Evolutionary conservation across 2,888 invertebrate species (phyloP).

Genomic region (Auanema sp.): DNA sequence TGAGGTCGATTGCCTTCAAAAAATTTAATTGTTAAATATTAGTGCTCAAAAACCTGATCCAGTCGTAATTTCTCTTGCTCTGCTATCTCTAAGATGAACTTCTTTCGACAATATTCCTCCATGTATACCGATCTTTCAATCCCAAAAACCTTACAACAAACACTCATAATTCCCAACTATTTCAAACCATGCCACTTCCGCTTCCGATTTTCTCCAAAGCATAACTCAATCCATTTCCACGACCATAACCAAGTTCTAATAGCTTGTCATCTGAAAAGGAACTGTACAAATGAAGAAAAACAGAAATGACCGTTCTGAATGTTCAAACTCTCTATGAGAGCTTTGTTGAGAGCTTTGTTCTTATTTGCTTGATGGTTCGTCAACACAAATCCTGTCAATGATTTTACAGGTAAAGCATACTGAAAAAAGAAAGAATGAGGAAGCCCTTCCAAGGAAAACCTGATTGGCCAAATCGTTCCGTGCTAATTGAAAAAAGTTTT

Average conservation of each 20-base stretch:
- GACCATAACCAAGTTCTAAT: conserved; percentile 60
- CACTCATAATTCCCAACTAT: not conserved
- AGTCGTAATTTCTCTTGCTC: conserved; percentile 44
- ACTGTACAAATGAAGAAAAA: conserved; percentile 2
- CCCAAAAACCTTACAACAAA: conserved; percentile 39
- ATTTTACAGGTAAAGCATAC: conserved; percentile 37
- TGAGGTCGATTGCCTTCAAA: conserved; percentile 33
- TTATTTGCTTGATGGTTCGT: conserved; percentile 26
- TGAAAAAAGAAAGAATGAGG: conserved; percentile 14
- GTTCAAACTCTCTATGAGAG: conserved; percentile 33
- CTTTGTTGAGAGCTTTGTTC: conserved; percentile 31
- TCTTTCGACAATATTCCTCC: conserved; percentile 39
- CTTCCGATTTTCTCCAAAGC: conserved; percentile 37
- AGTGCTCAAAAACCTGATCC: conserved; percentile 30
- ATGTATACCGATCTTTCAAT: conserved; percentile 57
- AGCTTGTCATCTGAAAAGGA: conserved; percentile 44
- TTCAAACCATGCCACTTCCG: conserved; percentile 35
- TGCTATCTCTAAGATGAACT: conserved; percentile 47
- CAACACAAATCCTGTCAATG: conserved; percentile 35
- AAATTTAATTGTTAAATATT: not conserved
- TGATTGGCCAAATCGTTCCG: conserved; percentile 39
- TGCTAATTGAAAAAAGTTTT: conserved; percentile 29
- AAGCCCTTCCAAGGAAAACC: conserved; percentile 4
- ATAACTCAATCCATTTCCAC: conserved; percentile 48
- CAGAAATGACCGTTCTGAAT: conserved; percentile 14